Percentiles rank a stretch among this genome's conserved stretches.
phyloP scores from a whole-genome alignment of 2,113 vertebrate species.

The Eublepharis macularius region DNA sequence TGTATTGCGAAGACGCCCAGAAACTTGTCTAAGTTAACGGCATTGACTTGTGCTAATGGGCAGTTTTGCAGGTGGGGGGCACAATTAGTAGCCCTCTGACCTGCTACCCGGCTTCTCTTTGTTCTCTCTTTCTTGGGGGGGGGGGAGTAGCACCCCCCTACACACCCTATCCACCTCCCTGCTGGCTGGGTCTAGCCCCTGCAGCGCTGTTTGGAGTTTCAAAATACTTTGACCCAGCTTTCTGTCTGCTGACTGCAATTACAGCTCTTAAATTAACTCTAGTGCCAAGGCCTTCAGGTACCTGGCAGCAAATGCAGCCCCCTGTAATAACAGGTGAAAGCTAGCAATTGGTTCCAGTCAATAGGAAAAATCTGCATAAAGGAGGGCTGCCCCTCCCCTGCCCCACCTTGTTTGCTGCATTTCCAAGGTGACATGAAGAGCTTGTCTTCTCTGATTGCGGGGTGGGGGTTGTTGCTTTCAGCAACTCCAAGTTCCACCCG shows the following conservation, averaged over 20 bases:
- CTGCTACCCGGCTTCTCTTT: no score
- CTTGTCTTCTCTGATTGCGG: not conserved
- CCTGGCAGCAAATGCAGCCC: not conserved
- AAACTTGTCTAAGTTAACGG: accelerated
- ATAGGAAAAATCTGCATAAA: not conserved
- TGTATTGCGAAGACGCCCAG: not conserved
- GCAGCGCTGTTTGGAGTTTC: no score
- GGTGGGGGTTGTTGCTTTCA: no score
- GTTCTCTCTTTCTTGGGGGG: no score
- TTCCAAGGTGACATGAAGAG: not conserved
- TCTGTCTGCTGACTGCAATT: not conserved
- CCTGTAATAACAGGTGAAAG: not conserved
- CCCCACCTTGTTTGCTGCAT: no score
- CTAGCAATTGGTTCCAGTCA: not conserved
- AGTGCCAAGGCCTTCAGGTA: not conserved
- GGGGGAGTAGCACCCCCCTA: no score
- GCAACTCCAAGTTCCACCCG: not conserved
- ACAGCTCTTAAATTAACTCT: not conserved
- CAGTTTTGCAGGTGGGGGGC: no score
- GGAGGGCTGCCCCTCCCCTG: not conserved
- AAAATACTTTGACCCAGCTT: not conserved
- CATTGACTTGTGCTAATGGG: no score
- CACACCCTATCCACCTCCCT: no score
- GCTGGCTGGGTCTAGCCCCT: no score
- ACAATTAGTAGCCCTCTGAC: no score